A percentile compares a stretch with the other conserved stretches of the same genome.
Conservation (phyloP, 2,113 vertebrate species). For the Scalopus aquaticus region DNA sequence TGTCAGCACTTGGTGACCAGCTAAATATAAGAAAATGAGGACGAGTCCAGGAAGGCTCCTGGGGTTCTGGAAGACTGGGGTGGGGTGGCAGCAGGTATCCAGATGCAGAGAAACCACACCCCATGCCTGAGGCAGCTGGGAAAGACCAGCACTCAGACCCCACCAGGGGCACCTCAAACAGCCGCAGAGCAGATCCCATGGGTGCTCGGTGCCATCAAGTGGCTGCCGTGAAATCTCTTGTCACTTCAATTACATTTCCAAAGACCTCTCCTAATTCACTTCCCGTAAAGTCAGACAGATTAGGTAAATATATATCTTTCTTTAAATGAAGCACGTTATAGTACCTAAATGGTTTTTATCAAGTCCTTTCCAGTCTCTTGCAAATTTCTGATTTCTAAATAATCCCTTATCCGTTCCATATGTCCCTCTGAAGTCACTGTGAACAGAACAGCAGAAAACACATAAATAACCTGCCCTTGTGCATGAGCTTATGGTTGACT, state of each 20-base stretch:
- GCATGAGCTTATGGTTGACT: constrained; percentile 81
- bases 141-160: not conserved
- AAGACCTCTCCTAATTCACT: constrained; percentile 80
- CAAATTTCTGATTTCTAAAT: constrained; percentile 85
- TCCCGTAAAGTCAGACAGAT: constrained; percentile 81
- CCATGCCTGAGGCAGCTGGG: rapidly evolving
- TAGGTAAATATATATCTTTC: constrained; percentile 84
- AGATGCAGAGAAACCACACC: not conserved
- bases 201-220: rapidly evolving
- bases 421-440: constrained; percentile 85
- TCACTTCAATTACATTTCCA: constrained; percentile 79
- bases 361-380: constrained; percentile 84
- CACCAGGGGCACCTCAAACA: not conserved
- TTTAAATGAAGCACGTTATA: constrained; percentile 84
- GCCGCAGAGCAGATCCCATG: not conserved
- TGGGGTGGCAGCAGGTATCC: not conserved
- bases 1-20: not conserved
- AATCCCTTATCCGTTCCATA: constrained; percentile 85
- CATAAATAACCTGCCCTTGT: constrained; percentile 82
- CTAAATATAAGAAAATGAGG: not conserved
- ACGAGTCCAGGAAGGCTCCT: not conserved
- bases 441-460: constrained; percentile 82
- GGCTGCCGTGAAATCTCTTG: constrained; percentile 82
- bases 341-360: constrained; percentile 84
- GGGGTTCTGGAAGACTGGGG: not conserved